These are phyloP conservation scores for Drosophila limbata DNA, from an alignment of 2,888 invertebrate species.

Conservation along the genomic window DNA sequence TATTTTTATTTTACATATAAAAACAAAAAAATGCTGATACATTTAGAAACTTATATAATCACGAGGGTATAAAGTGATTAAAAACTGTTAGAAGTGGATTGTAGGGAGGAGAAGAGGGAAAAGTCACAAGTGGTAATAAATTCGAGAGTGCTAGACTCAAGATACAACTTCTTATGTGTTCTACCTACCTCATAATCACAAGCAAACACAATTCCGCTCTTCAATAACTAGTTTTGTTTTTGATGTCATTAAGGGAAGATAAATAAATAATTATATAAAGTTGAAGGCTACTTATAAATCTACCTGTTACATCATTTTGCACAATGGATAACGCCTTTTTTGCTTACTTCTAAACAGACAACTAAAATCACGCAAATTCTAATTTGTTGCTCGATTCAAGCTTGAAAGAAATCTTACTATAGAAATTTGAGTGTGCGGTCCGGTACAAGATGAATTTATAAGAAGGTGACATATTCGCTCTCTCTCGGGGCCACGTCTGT, in stretches of 20 bases:
- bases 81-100: neutral
- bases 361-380: neutral
- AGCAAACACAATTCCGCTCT: neutral
- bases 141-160: neutral
- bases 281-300: neutral
- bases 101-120: neutral
- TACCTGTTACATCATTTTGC: neutral
- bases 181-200: neutral
- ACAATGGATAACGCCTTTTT: neutral
- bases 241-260: neutral
- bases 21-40: neutral
- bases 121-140: neutral
- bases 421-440: too few species aligned
- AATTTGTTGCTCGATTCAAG: neutral
- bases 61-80: neutral
- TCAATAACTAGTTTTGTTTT: neutral
- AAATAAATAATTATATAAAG: neutral
- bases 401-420: neutral
- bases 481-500: too few species aligned
- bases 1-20: neutral
- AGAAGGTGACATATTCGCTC: too few species aligned
- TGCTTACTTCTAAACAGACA: neutral
- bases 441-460: too few species aligned
- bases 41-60: neutral
- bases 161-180: neutral